Conservation (phyloP, 2,888 invertebrate species). For the Eremobia ochroleuca region DNA sequence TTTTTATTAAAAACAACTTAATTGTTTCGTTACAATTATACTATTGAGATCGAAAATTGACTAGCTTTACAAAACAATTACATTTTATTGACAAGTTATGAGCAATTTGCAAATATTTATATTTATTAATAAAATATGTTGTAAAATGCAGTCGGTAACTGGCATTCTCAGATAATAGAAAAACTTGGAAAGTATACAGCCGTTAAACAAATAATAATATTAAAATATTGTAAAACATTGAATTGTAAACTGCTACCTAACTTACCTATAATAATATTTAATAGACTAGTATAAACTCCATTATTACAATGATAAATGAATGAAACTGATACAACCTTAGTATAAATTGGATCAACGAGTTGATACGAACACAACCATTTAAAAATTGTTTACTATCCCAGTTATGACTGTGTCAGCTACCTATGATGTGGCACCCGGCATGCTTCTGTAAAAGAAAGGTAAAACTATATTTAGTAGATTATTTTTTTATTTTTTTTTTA, state of each 20-base stretch:
- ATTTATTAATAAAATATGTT: background rate
- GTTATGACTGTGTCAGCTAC: slow-evolving; percentile 75
- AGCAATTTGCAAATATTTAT: background rate
- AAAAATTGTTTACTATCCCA: slow-evolving; percentile 62
- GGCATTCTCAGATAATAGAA: background rate
- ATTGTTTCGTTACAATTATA: slow-evolving; percentile 9
- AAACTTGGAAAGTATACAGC: background rate
- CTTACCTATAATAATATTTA: background rate
- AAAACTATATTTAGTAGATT: background rate
- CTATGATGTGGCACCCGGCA: slow-evolving; percentile 87
- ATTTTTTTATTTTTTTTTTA: too few relatives aligned
- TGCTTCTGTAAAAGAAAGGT: slow-evolving; percentile 77
- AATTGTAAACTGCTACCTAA: slow-evolving; percentile 20
- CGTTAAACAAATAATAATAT: background rate
- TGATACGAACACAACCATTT: slow-evolving; percentile 81
- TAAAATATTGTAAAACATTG: background rate
- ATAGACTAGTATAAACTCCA: slow-evolving; percentile 22
- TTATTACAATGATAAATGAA: slow-evolving; percentile 38
- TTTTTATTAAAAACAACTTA: background rate
- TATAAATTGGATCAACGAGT: slow-evolving; percentile 31
- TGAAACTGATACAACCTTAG: slow-evolving; percentile 37
- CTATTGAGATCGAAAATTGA: slow-evolving; percentile 39
- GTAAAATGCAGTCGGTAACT: background rate
- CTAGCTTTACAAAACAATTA: slow-evolving; percentile 15
- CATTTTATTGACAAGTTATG: background rate